Base-by-base conservation (phyloP, 2,888 invertebrate species). In the Ochropleura plecta region DNA sequence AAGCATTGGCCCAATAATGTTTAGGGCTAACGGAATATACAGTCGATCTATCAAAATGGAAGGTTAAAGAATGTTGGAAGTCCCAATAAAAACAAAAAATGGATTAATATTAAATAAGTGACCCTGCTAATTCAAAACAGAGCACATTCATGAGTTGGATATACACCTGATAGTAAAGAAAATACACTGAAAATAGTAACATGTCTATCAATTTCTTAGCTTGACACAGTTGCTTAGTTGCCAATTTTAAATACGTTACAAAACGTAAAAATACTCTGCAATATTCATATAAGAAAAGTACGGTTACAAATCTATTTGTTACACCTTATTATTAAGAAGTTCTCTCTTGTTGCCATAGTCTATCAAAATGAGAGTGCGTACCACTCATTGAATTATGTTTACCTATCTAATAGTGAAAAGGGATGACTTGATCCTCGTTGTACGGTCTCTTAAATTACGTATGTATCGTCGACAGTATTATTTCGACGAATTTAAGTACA, bases 381-480 rank as follows among this genome's bases (percentile, higher is more conserved):
- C 51, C 64, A 70, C 82, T 60, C 72, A 59, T 70, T 64, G 63
- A 59, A 72, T 73, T 76, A 79, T 75, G 85, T 60, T 62, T 85
- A 87, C 70, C 59, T 85, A 87, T 84, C 70, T 78, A 82, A 81
- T 75, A 79, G 62, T 83, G 82, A 71, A 68, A 55, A 65, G 18
- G 72, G 68, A 73, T 80, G 65, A 76, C 75, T 74, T 76, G 82
- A 81, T 88, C 88, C 89, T 90, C 79, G 88, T 92, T 91, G 90
- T 85, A 92, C 90, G 89, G 89, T 89, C 85, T 90, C 89, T 86
- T 80, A 85, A 86, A 86, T 90, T 90, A 91, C 89, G 89, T 89
- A 89, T 89, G 89, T 86, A 87, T 85, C 86, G 85, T 88, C 90
- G 88, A 90, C 87, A 82, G 82, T 85, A 74, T 66, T 66, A 76